Percentiles rank a stretch among this genome's conserved stretches.
Conservation (phyloP, 2,113 vertebrate genomes). For the Muscicapa adusta region DNA sequence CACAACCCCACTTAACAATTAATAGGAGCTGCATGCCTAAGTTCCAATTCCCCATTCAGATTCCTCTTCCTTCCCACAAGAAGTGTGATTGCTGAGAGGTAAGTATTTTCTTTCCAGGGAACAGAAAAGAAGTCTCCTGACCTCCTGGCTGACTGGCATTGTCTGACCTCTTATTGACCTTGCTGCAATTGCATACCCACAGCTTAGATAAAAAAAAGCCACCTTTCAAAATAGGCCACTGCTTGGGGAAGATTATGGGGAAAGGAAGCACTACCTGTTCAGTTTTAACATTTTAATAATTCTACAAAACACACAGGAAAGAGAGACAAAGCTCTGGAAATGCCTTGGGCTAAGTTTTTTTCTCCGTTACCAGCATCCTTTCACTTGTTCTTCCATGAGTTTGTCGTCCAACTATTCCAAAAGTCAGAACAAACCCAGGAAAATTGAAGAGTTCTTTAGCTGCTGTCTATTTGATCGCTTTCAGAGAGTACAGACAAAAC, state of each 20-base stretch:
- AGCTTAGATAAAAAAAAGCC: conserved; percentile 35
- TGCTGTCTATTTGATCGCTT: neutral
- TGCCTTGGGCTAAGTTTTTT: neutral
- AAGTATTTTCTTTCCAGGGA: neutral
- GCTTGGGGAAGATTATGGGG: neutral
- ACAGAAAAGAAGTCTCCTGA: neutral
- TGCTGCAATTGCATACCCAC: neutral
- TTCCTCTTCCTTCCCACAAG: neutral
- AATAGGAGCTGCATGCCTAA: conserved; percentile 10
- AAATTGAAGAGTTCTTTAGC: neutral
- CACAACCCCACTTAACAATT: conserved; percentile 2
- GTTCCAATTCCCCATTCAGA: neutral
- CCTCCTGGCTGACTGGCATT: conserved; percentile 20
- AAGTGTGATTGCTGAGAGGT: conserved; percentile 14
- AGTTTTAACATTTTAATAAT: conserved; percentile 9
- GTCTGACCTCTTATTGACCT: conserved; percentile 30
- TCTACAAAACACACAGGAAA: neutral
- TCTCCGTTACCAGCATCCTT: neutral
- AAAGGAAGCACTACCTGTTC: neutral
- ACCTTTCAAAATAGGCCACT: neutral
- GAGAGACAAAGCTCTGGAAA: neutral
- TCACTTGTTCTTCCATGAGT: neutral
- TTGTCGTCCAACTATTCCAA: neutral
- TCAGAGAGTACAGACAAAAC: neutral
- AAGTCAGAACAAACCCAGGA: neutral